Evolutionary conservation across 2,113 vertebrate species (phyloP), one percentile per base, ranked within the genome.

Genomic region (Salvelinus alpinus): DNA sequence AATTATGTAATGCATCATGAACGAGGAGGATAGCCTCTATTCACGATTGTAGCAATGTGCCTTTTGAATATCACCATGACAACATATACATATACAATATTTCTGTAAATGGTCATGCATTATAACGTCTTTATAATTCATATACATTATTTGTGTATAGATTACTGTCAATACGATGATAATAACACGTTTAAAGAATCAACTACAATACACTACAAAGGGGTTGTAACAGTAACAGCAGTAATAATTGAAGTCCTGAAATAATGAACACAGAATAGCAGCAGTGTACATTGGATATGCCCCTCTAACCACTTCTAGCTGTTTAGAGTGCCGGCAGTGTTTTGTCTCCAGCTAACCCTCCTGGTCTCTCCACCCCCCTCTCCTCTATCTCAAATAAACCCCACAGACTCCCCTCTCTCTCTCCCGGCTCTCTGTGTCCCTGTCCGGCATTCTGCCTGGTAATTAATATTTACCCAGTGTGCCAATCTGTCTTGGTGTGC

Each of bases 381-480:
- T 1, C 16, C 38, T 31, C 47, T 22, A 54, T 54, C 51, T 14
- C 18, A 69, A 16, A 71, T 25, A 68, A 57, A 70, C 62, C 13
- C 73, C 48, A 47, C 65, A 60, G 18, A 18, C 67, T 70, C 13
- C 71, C n/a, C 57, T 7, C 74, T 64, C 75, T 64, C 74, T 64
- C 82, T 73, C 64, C 71, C 77, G 80, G 57, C 72, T 69, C 70
- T 72, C 44, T 74, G 78, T 74, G 76, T 47, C 67, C 70, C 72
- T 68, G 75, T 66, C 69, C 47, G 38, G 73, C 77, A 71, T 69
- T 64, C 48, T 25, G 73, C 78, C 70, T 67, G 59, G 82, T 87
- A 82, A 87, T 86, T 86, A 84, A 93, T 94, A 94, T 93, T 94
- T 94, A 94, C 93, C 93, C 92, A 90, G 81, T 83, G 81, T 86